Evolutionary conservation across 1,140 invertebrate genomes (phyloP), one percentile per base, ranked within the genome.

Genomic region (Drosophila yakuba): DNA sequence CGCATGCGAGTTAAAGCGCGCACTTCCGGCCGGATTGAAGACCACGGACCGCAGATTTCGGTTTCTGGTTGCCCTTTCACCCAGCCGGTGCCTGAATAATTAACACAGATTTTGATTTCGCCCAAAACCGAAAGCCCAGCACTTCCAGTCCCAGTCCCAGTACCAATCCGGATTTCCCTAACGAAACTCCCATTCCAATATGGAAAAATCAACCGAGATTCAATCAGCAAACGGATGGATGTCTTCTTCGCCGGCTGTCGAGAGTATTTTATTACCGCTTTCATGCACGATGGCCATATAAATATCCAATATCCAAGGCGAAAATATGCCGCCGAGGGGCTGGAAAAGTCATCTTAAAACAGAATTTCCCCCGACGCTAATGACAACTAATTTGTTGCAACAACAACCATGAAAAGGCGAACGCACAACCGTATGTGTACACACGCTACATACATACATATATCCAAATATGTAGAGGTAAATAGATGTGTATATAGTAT

Each of bases 291-390:
- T 64, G n/a, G 17, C 20, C 11, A 50, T 32, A 72, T 61, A 76
- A 84, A 76, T 47, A 68, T 32, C 48, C 48, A 52, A 69, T 69
- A 68, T 52, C 28, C 45, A 54, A 47, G 38, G 47, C 50, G 60
- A 48, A 61, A 69, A 67, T 80, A 60, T 78, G 64, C 52, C 60
- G 68, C 62, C 50, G 14, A 54, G 52, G 54, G 64, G 55, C 51
- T 39, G 68, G 60, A 78, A 77, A 81, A 78, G 82, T 88, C 71
- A 86, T 86, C 79, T 76, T 67, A 82, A 88, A 86, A 86, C 82
- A 88, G 86, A 86, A 86, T 86, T 86, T 86, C 82, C 82, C 83
- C 57, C 51, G 82, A 79, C 82, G 79, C 82, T 86, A 86, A 86
- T 86, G 82, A 88, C 82, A 86, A 82, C 79, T 86, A 86, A 86